Conservation (phyloP, 1,140 invertebrate species). For the Pararge aegeria region DNA sequence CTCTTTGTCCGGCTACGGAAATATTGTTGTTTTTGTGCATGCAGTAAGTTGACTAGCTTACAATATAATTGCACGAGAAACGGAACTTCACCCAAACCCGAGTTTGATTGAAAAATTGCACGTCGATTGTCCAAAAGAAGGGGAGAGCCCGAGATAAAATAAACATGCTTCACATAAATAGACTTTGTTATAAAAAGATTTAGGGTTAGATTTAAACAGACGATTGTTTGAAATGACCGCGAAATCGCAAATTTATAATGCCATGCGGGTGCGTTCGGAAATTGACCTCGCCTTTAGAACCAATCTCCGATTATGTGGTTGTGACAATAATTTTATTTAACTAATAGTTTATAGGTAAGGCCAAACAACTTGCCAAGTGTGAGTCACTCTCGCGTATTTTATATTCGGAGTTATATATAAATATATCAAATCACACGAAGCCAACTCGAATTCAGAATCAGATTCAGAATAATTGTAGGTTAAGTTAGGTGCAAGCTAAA, state of each 20-base stretch:
- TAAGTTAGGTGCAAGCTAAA: no score
- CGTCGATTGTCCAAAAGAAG: conserved; percentile 56
- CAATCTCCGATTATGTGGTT: conserved; percentile 32
- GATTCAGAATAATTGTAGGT: no score
- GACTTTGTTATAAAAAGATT: conserved; percentile 36
- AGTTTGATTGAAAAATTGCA: conserved; percentile 73
- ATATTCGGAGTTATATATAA: no score
- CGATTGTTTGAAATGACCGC: conserved; percentile 11
- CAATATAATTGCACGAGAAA: conserved; percentile 36
- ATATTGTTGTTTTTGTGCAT: background rate
- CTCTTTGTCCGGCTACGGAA: no score
- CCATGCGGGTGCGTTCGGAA: conserved; percentile 51
- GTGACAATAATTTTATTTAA: background rate
- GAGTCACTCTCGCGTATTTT: no score
- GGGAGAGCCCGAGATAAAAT: conserved; percentile 50
- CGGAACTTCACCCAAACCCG: conserved; percentile 40
- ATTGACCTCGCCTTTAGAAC: conserved; percentile 43
- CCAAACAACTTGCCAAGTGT: no score
- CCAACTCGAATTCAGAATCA: no score
- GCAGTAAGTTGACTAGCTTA: background rate
- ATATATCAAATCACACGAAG: no score
- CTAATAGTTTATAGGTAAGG: background rate
- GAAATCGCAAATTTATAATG: conserved; percentile 39
- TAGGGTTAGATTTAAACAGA: conserved; percentile 39
- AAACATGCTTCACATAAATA: conserved; percentile 28